Percentiles rank a stretch among this genome's conserved stretches.
These are phyloP conservation scores for Andrena dorsata DNA, from an alignment of 2,888 invertebrate species.

Conservation along the genomic window DNA sequence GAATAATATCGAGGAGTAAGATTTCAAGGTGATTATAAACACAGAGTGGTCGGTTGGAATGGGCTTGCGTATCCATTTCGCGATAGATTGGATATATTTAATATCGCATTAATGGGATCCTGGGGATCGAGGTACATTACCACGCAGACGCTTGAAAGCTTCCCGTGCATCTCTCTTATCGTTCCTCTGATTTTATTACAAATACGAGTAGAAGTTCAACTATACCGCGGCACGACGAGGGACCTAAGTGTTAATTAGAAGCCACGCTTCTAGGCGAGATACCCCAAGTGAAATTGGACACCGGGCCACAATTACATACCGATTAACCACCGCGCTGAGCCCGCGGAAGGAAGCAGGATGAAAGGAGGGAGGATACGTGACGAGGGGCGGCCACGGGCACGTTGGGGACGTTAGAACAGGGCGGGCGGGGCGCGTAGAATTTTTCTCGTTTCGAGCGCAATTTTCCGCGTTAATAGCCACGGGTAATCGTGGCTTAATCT, in stretches of 20 bases:
- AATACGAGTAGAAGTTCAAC: not conserved
- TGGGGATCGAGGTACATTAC: not conserved
- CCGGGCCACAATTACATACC: slow-evolving; percentile 28
- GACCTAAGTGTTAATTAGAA: slow-evolving; percentile 1
- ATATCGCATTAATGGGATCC: too few relatives aligned
- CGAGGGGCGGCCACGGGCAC: slow-evolving; percentile 3
- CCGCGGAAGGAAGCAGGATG: not conserved
- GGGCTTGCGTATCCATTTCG: too few relatives aligned
- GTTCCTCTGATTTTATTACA: not conserved
- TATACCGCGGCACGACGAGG: not conserved
- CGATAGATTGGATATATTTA: too few relatives aligned
- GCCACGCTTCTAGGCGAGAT: not conserved
- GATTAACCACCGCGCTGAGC: slow-evolving; percentile 26
- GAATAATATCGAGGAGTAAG: too few relatives aligned
- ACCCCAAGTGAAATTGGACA: slow-evolving; percentile 15
- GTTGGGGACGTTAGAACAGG: not conserved
- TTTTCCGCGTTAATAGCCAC: slow-evolving; percentile 41
- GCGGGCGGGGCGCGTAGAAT: not conserved
- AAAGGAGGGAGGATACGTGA: slow-evolving; percentile 17
- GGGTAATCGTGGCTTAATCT: slow-evolving; percentile 33
- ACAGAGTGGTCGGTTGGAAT: too few relatives aligned
- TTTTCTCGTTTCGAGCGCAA: slow-evolving; percentile 23
- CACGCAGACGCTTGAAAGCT: not conserved
- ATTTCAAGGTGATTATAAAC: too few relatives aligned
- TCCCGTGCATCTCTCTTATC: not conserved